Conservation (phyloP, 2,888 invertebrate genomes). For the Balanococcus diminutus region DNA sequence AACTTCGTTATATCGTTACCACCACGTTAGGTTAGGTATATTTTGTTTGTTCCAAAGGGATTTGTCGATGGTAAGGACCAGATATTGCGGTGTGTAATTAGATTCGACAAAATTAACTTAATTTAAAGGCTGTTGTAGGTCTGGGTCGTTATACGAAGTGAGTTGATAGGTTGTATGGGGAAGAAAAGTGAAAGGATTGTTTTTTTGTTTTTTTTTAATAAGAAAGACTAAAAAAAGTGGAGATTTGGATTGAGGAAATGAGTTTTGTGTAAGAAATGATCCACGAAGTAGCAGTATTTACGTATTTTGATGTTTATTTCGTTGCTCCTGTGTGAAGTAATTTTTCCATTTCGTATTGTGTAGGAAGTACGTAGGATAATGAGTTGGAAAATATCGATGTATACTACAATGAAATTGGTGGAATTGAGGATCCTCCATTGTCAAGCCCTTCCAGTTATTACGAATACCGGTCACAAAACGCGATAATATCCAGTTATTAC, state of each 20-base stretch:
- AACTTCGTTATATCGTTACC: conserved; percentile 13
- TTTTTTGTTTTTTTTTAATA: background rate
- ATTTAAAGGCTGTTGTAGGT: background rate
- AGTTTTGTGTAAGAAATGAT: no score
- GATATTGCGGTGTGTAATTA: background rate
- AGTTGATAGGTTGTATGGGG: background rate
- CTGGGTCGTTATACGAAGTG: background rate
- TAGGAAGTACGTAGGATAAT: background rate
- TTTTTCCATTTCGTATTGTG: background rate
- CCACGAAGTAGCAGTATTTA: no score
- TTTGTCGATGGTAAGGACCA: background rate
- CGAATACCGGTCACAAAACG: background rate
- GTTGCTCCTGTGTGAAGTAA: background rate
- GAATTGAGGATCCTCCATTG: background rate
- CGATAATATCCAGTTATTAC: background rate
- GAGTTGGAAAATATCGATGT: background rate
- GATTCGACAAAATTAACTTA: background rate
- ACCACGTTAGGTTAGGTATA: background rate
- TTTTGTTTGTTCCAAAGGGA: conserved; percentile 6
- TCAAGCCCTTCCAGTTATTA: background rate
- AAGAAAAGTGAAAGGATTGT: background rate
- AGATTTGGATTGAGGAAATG: background rate
- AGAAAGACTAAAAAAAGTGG: background rate
- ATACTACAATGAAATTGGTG: background rate
- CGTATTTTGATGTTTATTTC: background rate